Evolutionary conservation across 2,888 invertebrate genomes (phyloP), one percentile per base, ranked within the genome.

Genomic region (Scaptodrosophila latifasciaeformis): DNA sequence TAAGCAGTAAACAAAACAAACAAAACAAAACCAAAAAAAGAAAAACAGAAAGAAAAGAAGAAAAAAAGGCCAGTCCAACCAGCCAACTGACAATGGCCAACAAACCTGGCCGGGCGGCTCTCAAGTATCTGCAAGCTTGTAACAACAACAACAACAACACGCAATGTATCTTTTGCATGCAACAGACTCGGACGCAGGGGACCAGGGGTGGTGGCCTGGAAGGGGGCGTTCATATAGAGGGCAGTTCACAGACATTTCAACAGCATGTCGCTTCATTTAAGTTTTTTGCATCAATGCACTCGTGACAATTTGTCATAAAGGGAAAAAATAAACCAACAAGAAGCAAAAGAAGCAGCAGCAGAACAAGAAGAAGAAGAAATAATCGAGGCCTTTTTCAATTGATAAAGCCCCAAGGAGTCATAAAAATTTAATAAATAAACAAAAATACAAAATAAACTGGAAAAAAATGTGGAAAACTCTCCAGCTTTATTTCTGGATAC

Each of bases 221-320:
- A 53, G 49, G 47, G 34, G 53, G 48, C 6, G 24, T 47, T 49
- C 52, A 69, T 53, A 59, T 60, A n/a, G n/a, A 54, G 55, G 78
- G 67, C 78, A 70, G 57, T 57, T 59, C 71, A 75, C 76, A 75
- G 68, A 71, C 79, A 72, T 72, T 72, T 72, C 72, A 72, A 72
- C 72, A 79, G 66, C 72, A 80, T 76, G 75, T 77, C 81, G 81
- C 81, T 80, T 74, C 71, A 78, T 75, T 80, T 74, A 80, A 80
- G 79, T 75, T 76, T 62, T 67, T 81, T 81, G 81, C 76, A 75
- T 76, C 76, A 76, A 81, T 76, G 76, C 75, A 81, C 75, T 75
- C 76, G 81, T 78, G 76, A 76, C 76, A 76, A 76, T 75, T 75
- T 78, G 70, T 79, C 72, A 74, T 79, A 72, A 69, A 77, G 68